Evolutionary conservation across 1,140 invertebrate genomes (phyloP), one percentile per base, ranked within the genome.

Genomic region (Magallana angulata): DNA sequence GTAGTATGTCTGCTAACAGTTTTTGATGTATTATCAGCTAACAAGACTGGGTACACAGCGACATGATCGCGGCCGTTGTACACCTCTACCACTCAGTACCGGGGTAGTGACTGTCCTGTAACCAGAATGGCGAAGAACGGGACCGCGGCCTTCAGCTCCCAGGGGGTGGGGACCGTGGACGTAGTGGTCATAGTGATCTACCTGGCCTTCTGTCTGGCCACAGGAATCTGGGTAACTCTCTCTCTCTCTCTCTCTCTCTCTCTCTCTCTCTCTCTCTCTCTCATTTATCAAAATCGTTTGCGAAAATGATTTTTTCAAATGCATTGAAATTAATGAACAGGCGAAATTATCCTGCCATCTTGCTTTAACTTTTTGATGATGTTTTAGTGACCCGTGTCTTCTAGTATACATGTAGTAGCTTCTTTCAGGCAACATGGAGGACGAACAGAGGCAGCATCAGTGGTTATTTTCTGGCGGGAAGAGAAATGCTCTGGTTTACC

Each of bases 381-480:
- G 1, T 5, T 5, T 0, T 48, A 48, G 36, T 48, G 36, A 48
- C 36, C 36, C 36, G 5, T 4, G 36, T 48, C 36, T 48, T 24
- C 24, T 24, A 24, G 5, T 48, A 48, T 48, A 48, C 5, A 48
- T 48, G 36, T 48, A 48, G 36, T 48, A 48, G 36, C 14, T 56
- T 76, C 7, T 89, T 90, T 36, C 85, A 94, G 93, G 92, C 93
- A 57, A 92, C 93, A 87, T 91, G 89, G 89, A 82, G 90, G 30
- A 90, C 91, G 14, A 92, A 94, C 64, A 76, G 93, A 71, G 91
- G 92, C 4, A 93, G 90, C 64, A 90, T 93, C 30, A 91, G 89
- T 30, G 93, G 96, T 7, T 96, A 96, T 89, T 96, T 96, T 91
- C 91, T 96, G 64, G 96, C 96, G 12, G 95, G 95, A 76, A 95